Evolutionary conservation across 1,140 invertebrate genomes (phyloP), one percentile per base, ranked within the genome.

Genomic region (Ips typographus): DNA sequence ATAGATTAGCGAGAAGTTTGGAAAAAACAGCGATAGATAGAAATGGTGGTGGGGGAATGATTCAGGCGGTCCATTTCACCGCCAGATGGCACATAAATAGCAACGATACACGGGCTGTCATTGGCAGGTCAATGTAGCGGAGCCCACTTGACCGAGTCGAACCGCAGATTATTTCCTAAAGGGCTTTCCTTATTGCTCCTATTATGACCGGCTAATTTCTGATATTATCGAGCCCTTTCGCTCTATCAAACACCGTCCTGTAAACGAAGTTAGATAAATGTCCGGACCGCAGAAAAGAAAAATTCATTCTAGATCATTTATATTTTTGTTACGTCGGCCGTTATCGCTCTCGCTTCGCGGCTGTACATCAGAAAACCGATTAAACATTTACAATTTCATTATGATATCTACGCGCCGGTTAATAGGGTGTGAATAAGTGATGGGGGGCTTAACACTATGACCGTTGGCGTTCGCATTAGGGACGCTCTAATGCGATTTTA

Each of bases 61-160:
- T 65, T 57, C 68, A 61, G 68, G 60, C 68, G 69, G 69, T 7
- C 62, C 55, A 63, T 71, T 65, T 71, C 69, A 66, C 44, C 69
- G 58, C 62, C 69, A 71, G 69, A 71, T 65, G 69, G 62, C 63
- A 56, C 64, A 71, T 71, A 71, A 71, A 71, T 71, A 63, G 62
- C 52, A 62, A 65, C 55, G 56, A 44, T 64, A 65, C 68, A 65
- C 57, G 62, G 56, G 56, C 62, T 71, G 69, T 66, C 69, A 71
- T 58, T 39, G 52, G 57, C 69, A 71, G 68, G 59, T 68, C 65
- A 61, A 39, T 61, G 61, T 59, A 56, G 59, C 60, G 5, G 52
- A 43, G 40, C 7, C 69, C 69, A 71, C 63, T 71, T 71, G 69
- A 65, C 69, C 69, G 62, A 71, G 52, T 65, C 43, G 56, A 64